Conservation (phyloP, 2,888 invertebrate genomes). For the Chrysomela aeneicollis region DNA sequence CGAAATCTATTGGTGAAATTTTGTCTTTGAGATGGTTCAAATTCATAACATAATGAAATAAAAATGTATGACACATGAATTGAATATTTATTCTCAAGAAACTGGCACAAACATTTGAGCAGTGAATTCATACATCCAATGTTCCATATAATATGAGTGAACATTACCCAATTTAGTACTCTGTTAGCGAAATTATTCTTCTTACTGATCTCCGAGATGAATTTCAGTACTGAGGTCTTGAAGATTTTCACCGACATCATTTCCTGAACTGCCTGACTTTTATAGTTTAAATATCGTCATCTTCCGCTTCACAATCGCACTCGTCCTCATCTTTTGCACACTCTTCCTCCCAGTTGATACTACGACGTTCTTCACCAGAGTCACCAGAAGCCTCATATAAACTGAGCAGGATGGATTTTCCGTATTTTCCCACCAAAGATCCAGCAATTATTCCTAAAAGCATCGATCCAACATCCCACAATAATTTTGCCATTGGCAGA, state of each 20-base stretch:
- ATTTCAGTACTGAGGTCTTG: neutral
- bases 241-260: neutral
- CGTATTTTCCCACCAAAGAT: constrained; percentile 40
- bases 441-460: constrained; percentile 40
- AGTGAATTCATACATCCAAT: neutral
- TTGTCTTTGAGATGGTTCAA: no score
- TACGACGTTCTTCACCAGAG: no score
- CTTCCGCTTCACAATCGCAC: constrained; percentile 32
- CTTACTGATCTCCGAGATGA: neutral
- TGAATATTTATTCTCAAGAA: neutral
- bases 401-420: constrained; percentile 29
- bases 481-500: constrained; percentile 43
- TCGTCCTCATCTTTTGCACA: constrained; percentile 31
- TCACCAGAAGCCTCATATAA: constrained; percentile 22
- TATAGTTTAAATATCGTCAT: constrained; percentile 19
- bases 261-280: neutral
- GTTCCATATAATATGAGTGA: neutral
- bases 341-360: constrained; percentile 36
- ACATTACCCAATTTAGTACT: neutral
- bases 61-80: neutral
- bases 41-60: no score
- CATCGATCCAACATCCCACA: constrained; percentile 41
- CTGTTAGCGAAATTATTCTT: neutral
- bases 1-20: no score
- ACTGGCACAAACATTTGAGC: neutral